These are phyloP conservation scores for Ornithoptera priamus DNA, from an alignment of 2,888 invertebrate genomes.

Conservation along the genomic window DNA sequence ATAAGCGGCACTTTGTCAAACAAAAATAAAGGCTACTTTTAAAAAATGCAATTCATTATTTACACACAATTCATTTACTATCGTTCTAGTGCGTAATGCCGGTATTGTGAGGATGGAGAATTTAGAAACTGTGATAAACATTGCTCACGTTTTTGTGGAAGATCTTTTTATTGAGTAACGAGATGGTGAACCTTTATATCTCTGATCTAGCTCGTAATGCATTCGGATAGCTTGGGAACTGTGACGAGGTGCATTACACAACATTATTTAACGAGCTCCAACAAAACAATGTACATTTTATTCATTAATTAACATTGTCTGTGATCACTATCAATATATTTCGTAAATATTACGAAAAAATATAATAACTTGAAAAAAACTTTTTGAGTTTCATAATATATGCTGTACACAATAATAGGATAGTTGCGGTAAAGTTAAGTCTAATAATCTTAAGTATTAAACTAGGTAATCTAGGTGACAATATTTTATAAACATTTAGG, in stretches of 20 bases:
- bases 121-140: constrained; percentile 56
- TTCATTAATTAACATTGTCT: constrained; percentile 25
- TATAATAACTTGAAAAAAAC: not conserved
- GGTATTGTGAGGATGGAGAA: constrained; percentile 60
- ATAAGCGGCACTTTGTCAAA: too few relatives aligned
- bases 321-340: not conserved
- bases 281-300: constrained; percentile 2
- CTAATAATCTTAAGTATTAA: too few relatives aligned
- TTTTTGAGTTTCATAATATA: too few relatives aligned
- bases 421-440: too few relatives aligned
- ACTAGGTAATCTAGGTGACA: too few relatives aligned
- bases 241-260: constrained; percentile 58
- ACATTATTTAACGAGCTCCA: constrained; percentile 35
- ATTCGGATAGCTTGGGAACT: constrained; percentile 70
- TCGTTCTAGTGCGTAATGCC: constrained; percentile 40
- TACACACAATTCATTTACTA: not conserved
- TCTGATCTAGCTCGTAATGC: constrained; percentile 67
- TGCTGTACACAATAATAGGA: too few relatives aligned
- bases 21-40: too few relatives aligned
- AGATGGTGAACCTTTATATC: constrained; percentile 66
- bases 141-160: constrained; percentile 73
- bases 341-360: not conserved
- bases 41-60: not conserved
- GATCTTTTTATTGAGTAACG: constrained; percentile 71
- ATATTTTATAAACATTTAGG: too few relatives aligned